Conservation (phyloP, 2,113 vertebrate species). For the Seriola quinqueradiata region DNA sequence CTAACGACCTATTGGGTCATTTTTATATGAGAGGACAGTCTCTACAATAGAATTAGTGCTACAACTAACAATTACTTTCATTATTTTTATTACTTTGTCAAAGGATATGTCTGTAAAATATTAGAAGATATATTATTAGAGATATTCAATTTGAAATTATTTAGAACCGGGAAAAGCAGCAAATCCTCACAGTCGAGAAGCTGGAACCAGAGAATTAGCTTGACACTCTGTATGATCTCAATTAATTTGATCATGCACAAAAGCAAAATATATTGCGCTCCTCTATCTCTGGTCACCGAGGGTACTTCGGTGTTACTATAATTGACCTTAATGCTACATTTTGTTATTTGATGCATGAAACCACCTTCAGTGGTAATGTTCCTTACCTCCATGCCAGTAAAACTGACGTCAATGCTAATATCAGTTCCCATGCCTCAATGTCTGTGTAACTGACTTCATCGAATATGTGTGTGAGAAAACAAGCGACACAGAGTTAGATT, state of each 20-base stretch:
- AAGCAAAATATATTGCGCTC: not conserved
- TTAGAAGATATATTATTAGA: too few relatives aligned
- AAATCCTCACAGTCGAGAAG: too few relatives aligned
- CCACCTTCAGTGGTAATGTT: not conserved
- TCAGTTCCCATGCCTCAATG: not conserved
- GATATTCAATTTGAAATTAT: too few relatives aligned
- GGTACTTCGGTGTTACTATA: not conserved
- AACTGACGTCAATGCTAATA: not conserved
- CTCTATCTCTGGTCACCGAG: not conserved
- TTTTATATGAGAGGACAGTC: too few relatives aligned
- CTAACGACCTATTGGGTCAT: too few relatives aligned
- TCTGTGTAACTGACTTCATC: not conserved
- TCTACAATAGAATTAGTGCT: too few relatives aligned
- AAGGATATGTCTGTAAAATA: too few relatives aligned
- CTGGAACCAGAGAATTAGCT: too few relatives aligned
- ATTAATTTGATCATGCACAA: not conserved
- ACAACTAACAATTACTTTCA: too few relatives aligned
- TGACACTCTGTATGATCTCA: too few relatives aligned
- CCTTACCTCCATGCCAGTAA: not conserved
- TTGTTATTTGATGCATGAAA: not conserved
- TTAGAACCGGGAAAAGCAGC: too few relatives aligned
- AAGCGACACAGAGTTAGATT: not conserved
- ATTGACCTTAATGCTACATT: not conserved
- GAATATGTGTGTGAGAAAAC: slow-evolving; percentile 1
- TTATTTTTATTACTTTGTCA: too few relatives aligned